Conservation (phyloP, 2,113 vertebrate genomes). For the Centropristis striata region DNA sequence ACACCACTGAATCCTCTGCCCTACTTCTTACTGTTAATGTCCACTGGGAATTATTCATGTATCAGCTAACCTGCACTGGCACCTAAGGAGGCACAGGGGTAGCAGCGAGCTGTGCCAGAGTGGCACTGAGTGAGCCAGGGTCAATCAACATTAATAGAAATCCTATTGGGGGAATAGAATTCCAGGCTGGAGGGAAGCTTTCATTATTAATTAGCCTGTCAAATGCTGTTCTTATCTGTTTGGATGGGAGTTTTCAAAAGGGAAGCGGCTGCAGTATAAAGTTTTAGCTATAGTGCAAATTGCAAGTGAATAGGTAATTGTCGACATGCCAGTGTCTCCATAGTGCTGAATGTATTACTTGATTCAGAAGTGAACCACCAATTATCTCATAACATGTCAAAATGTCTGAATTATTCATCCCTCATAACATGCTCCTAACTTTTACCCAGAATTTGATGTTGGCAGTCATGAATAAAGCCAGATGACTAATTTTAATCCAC, state of each 20-base stretch:
- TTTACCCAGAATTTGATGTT: conserved; percentile 46
- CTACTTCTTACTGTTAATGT: conserved; percentile 81
- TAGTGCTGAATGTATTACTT: conserved; percentile 18
- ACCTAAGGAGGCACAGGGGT: conserved; percentile 65
- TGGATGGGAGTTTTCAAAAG: conserved; percentile 59
- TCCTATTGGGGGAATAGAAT: conserved; percentile 60
- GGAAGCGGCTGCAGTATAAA: conserved; percentile 46
- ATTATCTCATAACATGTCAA: conserved; percentile 4
- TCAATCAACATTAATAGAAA: conserved; percentile 81
- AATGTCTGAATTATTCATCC: conserved; percentile 38
- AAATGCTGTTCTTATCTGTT: conserved; percentile 66
- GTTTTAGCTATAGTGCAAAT: conserved; percentile 39
- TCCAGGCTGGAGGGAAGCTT: conserved; percentile 60
- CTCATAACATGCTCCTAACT: conserved; percentile 29
- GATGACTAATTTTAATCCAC: conserved; percentile 59
- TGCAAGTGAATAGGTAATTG: conserved; percentile 34
- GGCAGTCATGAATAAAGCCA: conserved; percentile 46
- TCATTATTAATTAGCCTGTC: conserved; percentile 79
- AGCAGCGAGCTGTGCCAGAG: conserved; percentile 64
- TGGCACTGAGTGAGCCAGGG: conserved; percentile 63
- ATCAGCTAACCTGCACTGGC: conserved; percentile 77
- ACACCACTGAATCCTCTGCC: conserved; percentile 72
- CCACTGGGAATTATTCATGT: conserved; percentile 79
- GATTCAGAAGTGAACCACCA: conserved; percentile 27
- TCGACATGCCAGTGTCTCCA: conserved; percentile 19